phyloP scores from a whole-genome alignment of 2,797 vertebrate species.

The Clarias fuscus region DNA sequence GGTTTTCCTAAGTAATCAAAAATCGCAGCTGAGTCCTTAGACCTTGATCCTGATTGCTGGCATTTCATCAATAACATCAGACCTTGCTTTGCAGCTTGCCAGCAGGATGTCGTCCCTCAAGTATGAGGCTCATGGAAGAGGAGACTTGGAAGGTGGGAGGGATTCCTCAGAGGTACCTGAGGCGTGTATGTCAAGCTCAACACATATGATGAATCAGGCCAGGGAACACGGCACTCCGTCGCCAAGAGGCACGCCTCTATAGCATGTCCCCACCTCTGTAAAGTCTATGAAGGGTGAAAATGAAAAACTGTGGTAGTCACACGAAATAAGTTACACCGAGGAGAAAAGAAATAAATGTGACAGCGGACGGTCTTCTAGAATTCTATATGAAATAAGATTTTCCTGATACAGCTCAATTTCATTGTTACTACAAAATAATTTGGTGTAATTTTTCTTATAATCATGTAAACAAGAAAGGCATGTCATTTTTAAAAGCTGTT shows the following conservation, averaged over 20 bases:
- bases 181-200: constrained; percentile 48
- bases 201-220: constrained; percentile 65
- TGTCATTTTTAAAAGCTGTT: neutral
- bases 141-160: constrained; percentile 40
- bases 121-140: constrained; percentile 24
- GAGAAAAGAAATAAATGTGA: neutral
- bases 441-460: neutral
- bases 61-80: constrained; percentile 23
- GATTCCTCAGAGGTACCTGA: constrained; percentile 36
- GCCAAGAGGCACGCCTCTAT: constrained; percentile 39
- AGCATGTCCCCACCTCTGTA: constrained; percentile 29
- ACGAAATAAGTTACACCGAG: neutral
- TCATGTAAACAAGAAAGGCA: neutral
- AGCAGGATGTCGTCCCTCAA: neutral
- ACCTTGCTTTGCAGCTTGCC: constrained; percentile 60
- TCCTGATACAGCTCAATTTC: neutral
- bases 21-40: neutral
- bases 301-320: constrained; percentile 56
- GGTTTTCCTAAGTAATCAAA: neutral
- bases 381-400: neutral
- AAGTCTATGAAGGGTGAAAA: constrained; percentile 39
- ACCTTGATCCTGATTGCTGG: neutral
- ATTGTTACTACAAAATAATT: neutral
- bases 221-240: constrained; percentile 41
- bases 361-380: too few relatives aligned